Evolutionary conservation across 2,797 vertebrate species (phyloP).

Genomic region (Merluccius polli): DNA sequence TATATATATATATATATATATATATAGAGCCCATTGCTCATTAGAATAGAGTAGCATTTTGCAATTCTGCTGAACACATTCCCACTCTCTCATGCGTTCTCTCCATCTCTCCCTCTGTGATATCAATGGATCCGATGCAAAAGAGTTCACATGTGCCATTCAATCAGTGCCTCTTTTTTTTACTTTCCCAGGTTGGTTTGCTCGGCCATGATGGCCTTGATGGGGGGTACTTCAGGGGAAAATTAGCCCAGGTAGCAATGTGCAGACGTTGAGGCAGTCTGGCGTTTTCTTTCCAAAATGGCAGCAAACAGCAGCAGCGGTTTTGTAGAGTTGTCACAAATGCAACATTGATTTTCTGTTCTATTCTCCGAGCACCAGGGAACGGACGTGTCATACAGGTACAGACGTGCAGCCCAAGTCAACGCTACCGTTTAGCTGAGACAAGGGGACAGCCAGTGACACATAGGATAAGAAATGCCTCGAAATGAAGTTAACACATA

Average conservation of each 20-base stretch:
- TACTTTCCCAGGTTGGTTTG: slow-evolving; percentile 9
- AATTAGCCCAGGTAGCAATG: neutral
- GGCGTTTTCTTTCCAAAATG: too few species aligned
- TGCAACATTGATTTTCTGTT: too few species aligned
- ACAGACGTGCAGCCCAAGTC: too few species aligned
- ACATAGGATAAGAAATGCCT: neutral
- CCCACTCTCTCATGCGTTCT: neutral
- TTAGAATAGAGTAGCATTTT: slow-evolving; percentile 15
- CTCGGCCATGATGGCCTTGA: slow-evolving; percentile 13
- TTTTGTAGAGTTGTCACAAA: too few species aligned
- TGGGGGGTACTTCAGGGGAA: neutral
- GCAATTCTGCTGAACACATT: slow-evolving; percentile 26
- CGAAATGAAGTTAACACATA: neutral
- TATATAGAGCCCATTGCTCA: slow-evolving; percentile 7
- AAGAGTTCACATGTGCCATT: slow-evolving; percentile 24
- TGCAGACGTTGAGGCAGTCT: too few species aligned
- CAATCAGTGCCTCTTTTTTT: slow-evolving; percentile 42
- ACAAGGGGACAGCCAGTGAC: too few species aligned
- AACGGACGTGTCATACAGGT: too few species aligned
- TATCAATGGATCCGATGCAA: slow-evolving; percentile 3
- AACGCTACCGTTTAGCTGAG: too few species aligned
- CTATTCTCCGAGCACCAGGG: too few species aligned
- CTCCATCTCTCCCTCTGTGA: neutral
- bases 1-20: slow-evolving; percentile 15
- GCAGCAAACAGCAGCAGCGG: too few species aligned